Evolutionary conservation across 64 coral and sea anemone species (phyloP).

Genomic region (Porites australiensis): DNA sequence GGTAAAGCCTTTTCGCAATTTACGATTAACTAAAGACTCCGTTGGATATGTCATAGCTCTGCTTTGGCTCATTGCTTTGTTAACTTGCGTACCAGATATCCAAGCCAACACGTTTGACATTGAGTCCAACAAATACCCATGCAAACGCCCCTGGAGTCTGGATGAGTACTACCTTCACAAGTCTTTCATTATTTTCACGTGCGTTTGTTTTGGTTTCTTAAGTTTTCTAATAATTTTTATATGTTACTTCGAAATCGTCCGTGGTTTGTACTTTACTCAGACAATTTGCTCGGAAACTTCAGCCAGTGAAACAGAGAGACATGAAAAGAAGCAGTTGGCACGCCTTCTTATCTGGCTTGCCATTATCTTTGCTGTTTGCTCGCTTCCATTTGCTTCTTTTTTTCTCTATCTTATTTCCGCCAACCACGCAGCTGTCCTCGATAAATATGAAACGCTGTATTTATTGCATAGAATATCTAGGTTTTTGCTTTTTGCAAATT

Average conservation of each 20-base stretch:
- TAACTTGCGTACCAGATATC: slow-evolving; percentile 43
- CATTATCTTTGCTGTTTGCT: slow-evolving; percentile 24
- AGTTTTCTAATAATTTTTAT: slow-evolving; percentile 19
- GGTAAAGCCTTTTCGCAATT: slow-evolving; percentile 17
- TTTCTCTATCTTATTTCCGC: slow-evolving; percentile 8
- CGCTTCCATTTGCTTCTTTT: slow-evolving; percentile 21
- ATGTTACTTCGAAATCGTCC: slow-evolving; percentile 51
- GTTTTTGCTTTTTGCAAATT: slow-evolving; percentile 39
- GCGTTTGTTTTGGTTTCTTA: slow-evolving; percentile 7
- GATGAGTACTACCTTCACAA: slow-evolving; percentile 31
- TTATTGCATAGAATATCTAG: not conserved
- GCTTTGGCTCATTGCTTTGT: slow-evolving; percentile 19
- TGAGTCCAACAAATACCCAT: slow-evolving; percentile 1
- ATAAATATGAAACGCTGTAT: slow-evolving; percentile 11
- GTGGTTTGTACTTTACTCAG: slow-evolving; percentile 51
- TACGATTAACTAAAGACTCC: not conserved
- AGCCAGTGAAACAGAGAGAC: not conserved
- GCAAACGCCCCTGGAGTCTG: slow-evolving; percentile 39
- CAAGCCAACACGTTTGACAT: slow-evolving; percentile 24
- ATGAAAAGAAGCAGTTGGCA: slow-evolving; percentile 37
- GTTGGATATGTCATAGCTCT: not conserved
- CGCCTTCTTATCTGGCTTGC: slow-evolving; percentile 35
- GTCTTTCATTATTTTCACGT: slow-evolving; percentile 35
- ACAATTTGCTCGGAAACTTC: slow-evolving; percentile 44
- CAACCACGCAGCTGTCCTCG: not conserved